A percentile compares a stretch with the other conserved stretches of the same genome.
Evolutionary conservation across 1,140 invertebrate species (phyloP).

Genomic region (Tetraneura akinire): DNA sequence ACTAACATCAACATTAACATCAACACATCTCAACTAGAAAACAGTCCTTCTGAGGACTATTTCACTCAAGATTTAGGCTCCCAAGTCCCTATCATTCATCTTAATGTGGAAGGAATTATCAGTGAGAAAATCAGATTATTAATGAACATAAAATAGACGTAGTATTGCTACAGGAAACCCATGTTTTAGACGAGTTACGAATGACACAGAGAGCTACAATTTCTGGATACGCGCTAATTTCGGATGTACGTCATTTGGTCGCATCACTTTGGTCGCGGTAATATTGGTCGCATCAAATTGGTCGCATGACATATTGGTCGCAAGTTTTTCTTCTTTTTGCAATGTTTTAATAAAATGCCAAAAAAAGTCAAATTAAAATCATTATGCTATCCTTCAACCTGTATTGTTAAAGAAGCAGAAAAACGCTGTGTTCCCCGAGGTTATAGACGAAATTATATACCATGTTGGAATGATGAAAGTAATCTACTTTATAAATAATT

Average conservation of each 20-base stretch:
- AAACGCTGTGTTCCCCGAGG: too few species aligned
- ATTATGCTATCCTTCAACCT: too few species aligned
- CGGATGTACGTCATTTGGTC: background rate
- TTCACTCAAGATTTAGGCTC: background rate
- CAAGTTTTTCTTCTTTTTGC: too few species aligned
- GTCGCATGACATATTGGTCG: too few species aligned
- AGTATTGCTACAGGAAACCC: too few species aligned
- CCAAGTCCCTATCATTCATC: background rate
- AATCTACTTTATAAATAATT: background rate
- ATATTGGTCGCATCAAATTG: constrained; percentile 22
- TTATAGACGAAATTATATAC: too few species aligned
- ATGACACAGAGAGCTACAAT: constrained; percentile 2
- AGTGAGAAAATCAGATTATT: too few species aligned
- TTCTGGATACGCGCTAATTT: background rate
- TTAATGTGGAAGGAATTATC: constrained; percentile 16
- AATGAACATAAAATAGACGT: too few species aligned
- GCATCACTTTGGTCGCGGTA: constrained; percentile 6
- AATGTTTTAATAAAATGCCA: too few species aligned
- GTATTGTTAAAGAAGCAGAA: too few species aligned
- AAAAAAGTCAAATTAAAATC: too few species aligned
- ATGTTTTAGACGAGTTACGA: background rate
- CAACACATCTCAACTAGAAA: background rate
- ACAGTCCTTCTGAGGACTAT: background rate
- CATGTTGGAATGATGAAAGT: background rate
- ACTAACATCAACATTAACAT: too few species aligned